Conservation (phyloP, 92 coral and sea anemone genomes). For the Muricea muricata region DNA sequence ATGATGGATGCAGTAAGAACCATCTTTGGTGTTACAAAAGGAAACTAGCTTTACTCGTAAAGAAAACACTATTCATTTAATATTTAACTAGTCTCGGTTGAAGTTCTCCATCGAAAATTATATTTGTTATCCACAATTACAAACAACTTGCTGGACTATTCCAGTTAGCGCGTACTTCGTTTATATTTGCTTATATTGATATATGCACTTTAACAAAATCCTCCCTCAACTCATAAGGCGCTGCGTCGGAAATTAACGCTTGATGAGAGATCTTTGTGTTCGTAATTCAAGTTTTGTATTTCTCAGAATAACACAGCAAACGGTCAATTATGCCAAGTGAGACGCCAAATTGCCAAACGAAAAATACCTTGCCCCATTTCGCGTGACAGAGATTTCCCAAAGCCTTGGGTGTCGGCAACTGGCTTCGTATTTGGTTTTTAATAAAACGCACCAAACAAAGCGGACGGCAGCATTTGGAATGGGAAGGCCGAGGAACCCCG, state of each 20-base stretch:
- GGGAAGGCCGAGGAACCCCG: not conserved
- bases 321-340: conserved; percentile 1
- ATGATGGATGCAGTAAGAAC: too few relatives aligned
- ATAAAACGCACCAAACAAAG: conserved; percentile 26
- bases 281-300: conserved; percentile 33
- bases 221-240: conserved; percentile 10
- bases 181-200: not conserved
- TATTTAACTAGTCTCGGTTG: too few relatives aligned
- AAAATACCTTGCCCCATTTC: not conserved
- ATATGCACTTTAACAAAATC: not conserved
- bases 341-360: not conserved
- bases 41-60: too few relatives aligned
- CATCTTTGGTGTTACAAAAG: too few relatives aligned
- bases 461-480: not conserved
- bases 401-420: not conserved
- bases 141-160: not conserved
- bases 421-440: conserved; percentile 16
- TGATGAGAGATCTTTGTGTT: conserved; percentile 35
- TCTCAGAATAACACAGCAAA: conserved; percentile 4
- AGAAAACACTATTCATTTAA: too few relatives aligned
- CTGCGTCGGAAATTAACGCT: conserved; percentile 28
- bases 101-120: too few relatives aligned
- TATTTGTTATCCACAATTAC: too few relatives aligned
- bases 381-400: not conserved
- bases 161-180: not conserved